phyloP scores from a whole-genome alignment of 1,140 invertebrate species.

The Calephelis virginiensis region DNA sequence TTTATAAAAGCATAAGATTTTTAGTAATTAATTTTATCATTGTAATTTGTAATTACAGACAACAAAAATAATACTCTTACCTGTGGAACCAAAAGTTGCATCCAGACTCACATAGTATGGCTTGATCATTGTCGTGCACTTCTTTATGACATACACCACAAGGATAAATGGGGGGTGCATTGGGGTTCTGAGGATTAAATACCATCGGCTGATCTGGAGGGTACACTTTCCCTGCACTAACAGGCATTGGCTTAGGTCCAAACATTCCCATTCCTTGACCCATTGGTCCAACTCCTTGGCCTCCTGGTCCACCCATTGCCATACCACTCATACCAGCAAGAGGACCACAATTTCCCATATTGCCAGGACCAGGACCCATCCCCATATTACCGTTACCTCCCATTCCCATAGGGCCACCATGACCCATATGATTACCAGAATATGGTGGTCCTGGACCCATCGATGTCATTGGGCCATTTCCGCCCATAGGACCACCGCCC shows the following conservation, averaged over 20 bases:
- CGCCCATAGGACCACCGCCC: constrained; percentile 72
- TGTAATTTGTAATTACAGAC: not conserved
- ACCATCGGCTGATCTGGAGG: constrained; percentile 98
- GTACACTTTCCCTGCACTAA: constrained; percentile 94
- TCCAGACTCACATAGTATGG: constrained; percentile 97
- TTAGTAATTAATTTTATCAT: too few species aligned
- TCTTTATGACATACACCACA: constrained; percentile 98
- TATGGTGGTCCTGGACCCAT: constrained; percentile 75
- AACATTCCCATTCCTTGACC: constrained; percentile 82
- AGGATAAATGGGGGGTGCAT: constrained; percentile 97
- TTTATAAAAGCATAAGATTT: too few species aligned
- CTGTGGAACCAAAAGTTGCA: constrained; percentile 99
- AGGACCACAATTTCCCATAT: constrained; percentile 80
- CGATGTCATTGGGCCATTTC: constrained; percentile 73
- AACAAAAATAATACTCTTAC: constrained; percentile 71
- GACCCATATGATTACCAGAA: constrained; percentile 67
- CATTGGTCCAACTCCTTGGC: constrained; percentile 81
- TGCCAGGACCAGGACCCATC: constrained; percentile 79
- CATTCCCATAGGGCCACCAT: constrained; percentile 78
- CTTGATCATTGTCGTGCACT: constrained; percentile 99
- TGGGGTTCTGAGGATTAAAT: constrained; percentile 98
- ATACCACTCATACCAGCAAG: constrained; percentile 82
- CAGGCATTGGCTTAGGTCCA: constrained; percentile 88
- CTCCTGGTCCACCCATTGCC: constrained; percentile 81
- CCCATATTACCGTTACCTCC: constrained; percentile 74